Base-by-base conservation (phyloP, 2,797 vertebrate genomes). In the Xenopus petersii region DNA sequence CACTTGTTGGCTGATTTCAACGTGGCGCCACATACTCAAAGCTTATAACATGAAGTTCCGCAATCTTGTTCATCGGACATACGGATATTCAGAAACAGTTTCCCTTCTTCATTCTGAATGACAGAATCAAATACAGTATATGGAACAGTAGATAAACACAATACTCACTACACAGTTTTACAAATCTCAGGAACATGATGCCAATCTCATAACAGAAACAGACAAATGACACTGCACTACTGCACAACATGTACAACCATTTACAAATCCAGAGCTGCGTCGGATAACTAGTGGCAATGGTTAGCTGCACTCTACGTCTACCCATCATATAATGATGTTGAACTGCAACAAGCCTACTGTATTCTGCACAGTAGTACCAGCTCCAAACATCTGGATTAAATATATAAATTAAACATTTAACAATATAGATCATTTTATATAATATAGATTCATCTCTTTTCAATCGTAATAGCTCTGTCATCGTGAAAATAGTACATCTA, bases 151-250 rank as follows among this genome's bases (percentile, higher is more conserved):
- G 68, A 83, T 73, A 85, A 60, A 83, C 36, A 46, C 84, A n/a
- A 48, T 67, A 64, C 11, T 73, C 16, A 55, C 15, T 13, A 56
- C 42, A 67, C 63, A 10, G 49, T 67, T n/a, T 30, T 15, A 67
- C 15, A 56, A 71, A 66, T 62, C 11, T 54, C 36, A 88, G 86
- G 85, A 84, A 90, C 82, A 89, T 86, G 85, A 88, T 82, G 78
- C 87, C 85, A 87, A 42, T 42, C 36, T 42, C 36, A 42, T 42
- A 42, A 80, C 83, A 81, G 81, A 81, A 87, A 80, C 75, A 74
- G 77, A 87, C 79, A 42, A 61, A 81, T 58, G 81, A 76, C 0
- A 67, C 63, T 74, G 82, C 76, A 80, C 74, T 74, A 70, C 77
- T 7, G 15, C 55, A 64, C 71, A 84, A 81, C 63, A 81, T 79